Percentiles rank a stretch among this genome's conserved stretches.
phyloP scores from a whole-genome alignment of 2,113 vertebrate genomes.

The Pitta sordida region DNA sequence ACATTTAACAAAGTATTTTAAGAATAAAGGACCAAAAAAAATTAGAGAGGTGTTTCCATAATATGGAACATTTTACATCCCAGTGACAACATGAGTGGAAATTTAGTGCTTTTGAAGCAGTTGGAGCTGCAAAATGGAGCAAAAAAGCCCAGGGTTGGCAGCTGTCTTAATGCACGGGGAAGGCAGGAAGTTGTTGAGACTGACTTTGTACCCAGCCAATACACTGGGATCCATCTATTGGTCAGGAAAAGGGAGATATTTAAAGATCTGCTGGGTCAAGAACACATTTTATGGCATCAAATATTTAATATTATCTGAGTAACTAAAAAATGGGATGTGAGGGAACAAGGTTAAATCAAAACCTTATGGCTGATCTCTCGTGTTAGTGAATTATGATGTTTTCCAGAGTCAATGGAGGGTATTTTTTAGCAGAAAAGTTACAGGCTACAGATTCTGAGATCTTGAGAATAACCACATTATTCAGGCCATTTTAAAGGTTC shows the following conservation, averaged over 20 bases:
- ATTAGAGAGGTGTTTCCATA: neutral
- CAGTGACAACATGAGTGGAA: neutral
- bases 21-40: neutral
- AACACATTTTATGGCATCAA: neutral
- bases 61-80: neutral
- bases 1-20: neutral
- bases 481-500: neutral
- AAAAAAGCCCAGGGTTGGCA: neutral
- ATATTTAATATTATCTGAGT: neutral
- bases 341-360: neutral
- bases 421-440: neutral
- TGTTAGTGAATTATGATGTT: neutral
- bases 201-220: neutral
- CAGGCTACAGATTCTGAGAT: neutral
- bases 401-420: neutral
- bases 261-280: neutral
- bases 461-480: neutral
- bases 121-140: neutral
- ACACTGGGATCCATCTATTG: neutral
- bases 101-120: neutral
- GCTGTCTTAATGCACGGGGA: neutral
- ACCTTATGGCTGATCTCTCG: neutral
- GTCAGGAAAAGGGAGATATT: neutral
- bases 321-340: neutral
- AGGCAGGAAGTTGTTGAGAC: constrained; percentile 2